Conservation (phyloP, 1,140 invertebrate genomes). For the Bombyx mori region DNA sequence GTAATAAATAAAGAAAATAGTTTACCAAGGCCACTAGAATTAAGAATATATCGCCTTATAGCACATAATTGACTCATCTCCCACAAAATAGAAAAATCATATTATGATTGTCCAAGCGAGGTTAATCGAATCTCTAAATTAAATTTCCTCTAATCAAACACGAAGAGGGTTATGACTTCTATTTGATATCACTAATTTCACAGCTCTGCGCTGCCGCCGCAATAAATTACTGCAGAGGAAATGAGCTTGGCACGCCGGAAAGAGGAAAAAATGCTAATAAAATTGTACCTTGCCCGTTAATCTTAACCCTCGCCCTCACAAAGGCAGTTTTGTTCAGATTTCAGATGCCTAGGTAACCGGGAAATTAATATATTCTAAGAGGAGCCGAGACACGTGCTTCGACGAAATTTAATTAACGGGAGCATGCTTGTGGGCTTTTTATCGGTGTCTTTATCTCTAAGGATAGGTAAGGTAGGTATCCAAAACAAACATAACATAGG, state of each 20-base stretch:
- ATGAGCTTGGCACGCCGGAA: constrained; percentile 40
- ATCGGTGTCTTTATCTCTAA: constrained; percentile 1
- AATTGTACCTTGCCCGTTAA: constrained; percentile 51
- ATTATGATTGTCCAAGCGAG: too few species aligned
- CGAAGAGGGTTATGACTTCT: constrained; percentile 27
- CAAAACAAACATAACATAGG: too few species aligned
- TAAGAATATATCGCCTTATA: too few species aligned
- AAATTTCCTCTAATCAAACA: constrained; percentile 28
- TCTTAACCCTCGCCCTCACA: constrained; percentile 35
- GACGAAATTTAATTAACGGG: constrained; percentile 19
- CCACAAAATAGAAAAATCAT: too few species aligned
- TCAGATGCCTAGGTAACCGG: constrained; percentile 22
- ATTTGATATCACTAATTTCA: constrained; percentile 48
- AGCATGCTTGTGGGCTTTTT: constrained; percentile 11
- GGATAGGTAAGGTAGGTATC: too few species aligned
- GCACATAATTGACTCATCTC: too few species aligned
- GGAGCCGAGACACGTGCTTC: constrained; percentile 5
- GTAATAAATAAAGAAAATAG: too few species aligned
- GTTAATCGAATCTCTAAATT: constrained; percentile 29
- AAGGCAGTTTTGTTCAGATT: constrained; percentile 32
- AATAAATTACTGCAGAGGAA: constrained; percentile 48
- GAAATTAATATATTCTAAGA: constrained; percentile 21
- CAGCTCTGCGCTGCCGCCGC: constrained; percentile 26
- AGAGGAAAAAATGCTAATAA: constrained; percentile 54
- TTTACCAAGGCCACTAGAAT: too few species aligned